These are phyloP conservation scores for Diachasmimorpha longicaudata DNA, from an alignment of 1,140 invertebrate genomes.

Conservation along the genomic window DNA sequence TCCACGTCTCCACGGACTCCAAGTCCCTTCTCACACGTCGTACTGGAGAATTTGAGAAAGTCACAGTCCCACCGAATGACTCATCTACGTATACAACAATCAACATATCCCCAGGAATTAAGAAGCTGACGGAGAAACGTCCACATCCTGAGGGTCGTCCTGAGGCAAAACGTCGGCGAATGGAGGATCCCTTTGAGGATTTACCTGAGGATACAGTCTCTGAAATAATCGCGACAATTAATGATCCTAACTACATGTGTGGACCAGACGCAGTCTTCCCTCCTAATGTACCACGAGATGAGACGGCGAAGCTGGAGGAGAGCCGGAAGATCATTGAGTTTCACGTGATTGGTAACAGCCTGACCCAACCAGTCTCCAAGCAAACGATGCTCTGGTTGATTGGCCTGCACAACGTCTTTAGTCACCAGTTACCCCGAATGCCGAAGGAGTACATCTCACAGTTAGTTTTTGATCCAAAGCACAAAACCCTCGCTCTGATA, in stretches of 20 bases:
- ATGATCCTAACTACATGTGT: slow-evolving; percentile 79
- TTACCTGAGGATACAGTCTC: slow-evolving; percentile 73
- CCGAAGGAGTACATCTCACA: slow-evolving; percentile 98
- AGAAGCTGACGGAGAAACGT: slow-evolving; percentile 54
- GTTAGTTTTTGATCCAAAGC: slow-evolving; percentile 97
- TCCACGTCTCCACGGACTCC: slow-evolving; percentile 58
- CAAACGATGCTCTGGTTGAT: slow-evolving; percentile 94
- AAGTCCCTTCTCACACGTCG: slow-evolving; percentile 44
- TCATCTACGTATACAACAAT: slow-evolving; percentile 75
- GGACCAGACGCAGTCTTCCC: slow-evolving; percentile 85
- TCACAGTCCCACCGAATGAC: slow-evolving; percentile 66
- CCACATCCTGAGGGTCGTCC: slow-evolving; percentile 40
- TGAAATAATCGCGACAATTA: slow-evolving; percentile 78
- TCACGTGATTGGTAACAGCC: slow-evolving; percentile 91
- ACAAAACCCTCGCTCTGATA: slow-evolving; percentile 90
- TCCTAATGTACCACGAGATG: slow-evolving; percentile 86
- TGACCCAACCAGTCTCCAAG: slow-evolving; percentile 84
- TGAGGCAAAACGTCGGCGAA: slow-evolving; percentile 52
- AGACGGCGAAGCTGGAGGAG: slow-evolving; percentile 90
- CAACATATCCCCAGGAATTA: slow-evolving; percentile 69
- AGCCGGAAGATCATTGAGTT: slow-evolving; percentile 89
- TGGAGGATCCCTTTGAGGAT: slow-evolving; percentile 67
- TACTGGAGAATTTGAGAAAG: slow-evolving; percentile 71
- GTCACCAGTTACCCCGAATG: slow-evolving; percentile 95
- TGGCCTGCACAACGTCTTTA: slow-evolving; percentile 94